These are phyloP conservation scores for Discoglossus pictus DNA, from an alignment of 2,797 vertebrate genomes.

Conservation along the genomic window DNA sequence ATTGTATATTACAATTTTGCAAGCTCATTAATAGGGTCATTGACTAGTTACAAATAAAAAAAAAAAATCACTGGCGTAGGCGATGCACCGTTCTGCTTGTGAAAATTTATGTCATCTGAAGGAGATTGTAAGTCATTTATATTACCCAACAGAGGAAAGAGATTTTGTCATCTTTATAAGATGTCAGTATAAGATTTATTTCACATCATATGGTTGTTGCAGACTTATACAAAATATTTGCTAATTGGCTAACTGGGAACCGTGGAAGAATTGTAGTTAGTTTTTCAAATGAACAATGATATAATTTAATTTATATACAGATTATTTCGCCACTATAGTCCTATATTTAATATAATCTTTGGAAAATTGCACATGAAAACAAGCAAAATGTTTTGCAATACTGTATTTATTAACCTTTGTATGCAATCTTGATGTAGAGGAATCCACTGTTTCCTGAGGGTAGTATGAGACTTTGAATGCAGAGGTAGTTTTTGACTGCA, in stretches of 20 bases:
- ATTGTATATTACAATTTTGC: constrained; percentile 33
- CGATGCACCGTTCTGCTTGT: constrained; percentile 24
- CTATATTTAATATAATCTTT: too few relatives aligned
- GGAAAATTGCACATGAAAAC: too few relatives aligned
- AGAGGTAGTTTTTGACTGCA: too few relatives aligned
- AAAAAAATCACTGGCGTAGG: constrained; percentile 34
- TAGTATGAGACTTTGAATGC: too few relatives aligned
- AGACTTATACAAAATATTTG: not conserved
- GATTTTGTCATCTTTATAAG: constrained; percentile 23
- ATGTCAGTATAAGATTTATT: constrained; percentile 18
- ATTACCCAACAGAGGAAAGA: constrained; percentile 9
- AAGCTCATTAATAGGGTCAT: constrained; percentile 35
- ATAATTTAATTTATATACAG: too few relatives aligned
- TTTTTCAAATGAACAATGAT: too few relatives aligned
- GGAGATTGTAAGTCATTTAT: constrained; percentile 31
- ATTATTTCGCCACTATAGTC: too few relatives aligned
- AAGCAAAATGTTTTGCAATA: too few relatives aligned
- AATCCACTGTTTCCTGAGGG: too few relatives aligned
- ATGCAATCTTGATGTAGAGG: too few relatives aligned
- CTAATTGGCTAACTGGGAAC: constrained; percentile 2
- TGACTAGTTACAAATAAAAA: constrained; percentile 31
- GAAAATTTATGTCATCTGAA: constrained; percentile 22
- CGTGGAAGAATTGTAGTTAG: too few relatives aligned
- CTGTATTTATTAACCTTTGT: too few relatives aligned
- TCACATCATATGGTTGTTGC: constrained; percentile 1